Evolutionary conservation across 2,888 invertebrate genomes (phyloP), one percentile per base, ranked within the genome.

Genomic region (Agapostemon virescens): DNA sequence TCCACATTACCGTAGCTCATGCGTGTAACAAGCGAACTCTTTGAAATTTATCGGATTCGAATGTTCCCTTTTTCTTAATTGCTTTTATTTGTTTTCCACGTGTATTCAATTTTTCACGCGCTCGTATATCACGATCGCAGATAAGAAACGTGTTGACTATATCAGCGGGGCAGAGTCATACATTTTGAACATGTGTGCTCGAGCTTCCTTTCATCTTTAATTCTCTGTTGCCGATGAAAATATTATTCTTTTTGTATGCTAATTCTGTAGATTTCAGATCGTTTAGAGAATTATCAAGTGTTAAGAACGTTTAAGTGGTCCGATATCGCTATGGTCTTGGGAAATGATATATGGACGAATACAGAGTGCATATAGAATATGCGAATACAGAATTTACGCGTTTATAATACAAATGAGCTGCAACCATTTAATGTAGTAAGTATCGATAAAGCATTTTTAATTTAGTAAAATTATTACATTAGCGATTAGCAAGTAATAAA

Each of bases 1-100:
- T 68, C 40, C 63, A 49, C 52, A 38, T 72, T 79, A 79, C 40
- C 13, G 71, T 40, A 71, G 79, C 40, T 67, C 70, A 20, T 58
- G 42, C 67, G 45, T 67, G 79, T 52, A 71, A 79, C 67, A 26
- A 71, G 71, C 40, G 67, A 49, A 49, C 55, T 36, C 33, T 36
- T 67, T 38, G 49, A 15, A 61, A 78, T 78, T 70, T 70, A 38
- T 70, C 64, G 2, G 42, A 15, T 67, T 69, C 45, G 20, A 70
- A 58, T 42, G 40, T 55, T 38, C 7, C 26, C 17, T 40, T 58
- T 45, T 38, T 23, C 20, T 52, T 33, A 49, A 58, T 58, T 58
- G 58, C 58, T 58, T 30, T 63, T 33, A 63, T 63, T 63, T 63
- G 63, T 63, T 9, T 58, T 36, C n/a, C 9, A 17, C 36, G 63